A percentile compares a stretch with the other conserved stretches of the same genome.
Conservation (phyloP, 1,140 invertebrate genomes). For the Phthorimaea operculella region DNA sequence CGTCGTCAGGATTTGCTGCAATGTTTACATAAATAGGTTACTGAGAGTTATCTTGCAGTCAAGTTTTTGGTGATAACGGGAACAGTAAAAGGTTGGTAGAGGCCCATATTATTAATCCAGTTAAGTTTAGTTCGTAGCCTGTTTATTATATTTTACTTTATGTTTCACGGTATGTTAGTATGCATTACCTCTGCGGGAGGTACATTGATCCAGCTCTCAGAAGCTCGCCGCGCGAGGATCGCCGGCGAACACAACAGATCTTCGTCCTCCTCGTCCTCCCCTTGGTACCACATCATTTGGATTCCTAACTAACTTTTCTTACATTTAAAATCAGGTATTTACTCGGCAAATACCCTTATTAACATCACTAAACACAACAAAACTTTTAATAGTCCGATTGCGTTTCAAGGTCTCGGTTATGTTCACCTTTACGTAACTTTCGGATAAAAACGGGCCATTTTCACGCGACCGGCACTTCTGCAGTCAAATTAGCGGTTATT, state of each 20-base stretch:
- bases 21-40: not conserved
- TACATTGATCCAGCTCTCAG: constrained; percentile 87
- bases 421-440: constrained; percentile 2
- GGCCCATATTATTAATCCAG: too few relatives aligned
- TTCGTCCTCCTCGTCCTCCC: constrained; percentile 79
- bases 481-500: not conserved
- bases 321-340: not conserved
- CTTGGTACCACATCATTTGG: constrained; percentile 74
- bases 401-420: constrained; percentile 5
- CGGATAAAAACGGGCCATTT: not conserved
- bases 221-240: constrained; percentile 82
- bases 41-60: not conserved
- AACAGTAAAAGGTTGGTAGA: too few relatives aligned
- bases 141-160: too few relatives aligned
- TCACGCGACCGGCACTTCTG: not conserved
- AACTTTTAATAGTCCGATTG: not conserved
- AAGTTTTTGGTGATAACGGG: too few relatives aligned
- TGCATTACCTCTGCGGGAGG: constrained; percentile 81
- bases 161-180: too few relatives aligned
- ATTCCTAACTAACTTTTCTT: not conserved
- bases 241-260: constrained; percentile 87
- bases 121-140: too few relatives aligned
- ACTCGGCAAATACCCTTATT: not conserved
- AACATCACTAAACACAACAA: not conserved
- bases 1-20: constrained; percentile 74